Percentiles rank a stretch among this genome's conserved stretches.
Conservation (phyloP, 1,140 invertebrate species). For the Gonatopus flavifemur region DNA sequence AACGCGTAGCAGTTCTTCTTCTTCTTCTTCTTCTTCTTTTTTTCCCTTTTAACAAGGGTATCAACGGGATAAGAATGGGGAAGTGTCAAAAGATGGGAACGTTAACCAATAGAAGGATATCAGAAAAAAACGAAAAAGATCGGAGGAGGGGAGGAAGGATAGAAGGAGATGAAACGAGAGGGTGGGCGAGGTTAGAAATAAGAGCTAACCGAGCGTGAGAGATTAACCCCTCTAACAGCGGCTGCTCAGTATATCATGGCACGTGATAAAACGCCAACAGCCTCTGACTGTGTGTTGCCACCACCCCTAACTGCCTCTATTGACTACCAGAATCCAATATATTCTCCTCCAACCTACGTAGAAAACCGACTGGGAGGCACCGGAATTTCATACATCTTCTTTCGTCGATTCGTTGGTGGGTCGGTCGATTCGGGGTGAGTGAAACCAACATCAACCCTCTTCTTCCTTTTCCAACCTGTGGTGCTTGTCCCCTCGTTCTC, state of each 20-base stretch:
- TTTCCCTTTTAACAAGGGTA: no score
- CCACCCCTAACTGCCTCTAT: constrained; percentile 57
- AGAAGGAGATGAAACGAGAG: constrained; percentile 25
- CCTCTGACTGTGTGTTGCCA: constrained; percentile 51
- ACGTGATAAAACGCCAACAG: constrained; percentile 56
- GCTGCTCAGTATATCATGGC: constrained; percentile 58
- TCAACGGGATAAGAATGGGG: no score
- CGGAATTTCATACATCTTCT: constrained; percentile 59
- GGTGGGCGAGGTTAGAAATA: constrained; percentile 52
- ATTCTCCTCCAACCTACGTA: constrained; percentile 50
- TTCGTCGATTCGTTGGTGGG: constrained; percentile 37
- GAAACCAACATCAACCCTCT: constrained; percentile 28
- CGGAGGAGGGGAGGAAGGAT: constrained; percentile 1
- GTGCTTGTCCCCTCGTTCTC: constrained; percentile 10
- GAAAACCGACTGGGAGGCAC: constrained; percentile 55
- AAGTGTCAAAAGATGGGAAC: constrained; percentile 16
- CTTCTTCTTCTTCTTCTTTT: no score
- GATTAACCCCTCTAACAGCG: constrained; percentile 58
- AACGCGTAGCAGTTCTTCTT: no score
- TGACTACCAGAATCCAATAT: constrained; percentile 59
- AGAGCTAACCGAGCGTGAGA: constrained; percentile 59
- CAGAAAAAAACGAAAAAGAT: not conserved
- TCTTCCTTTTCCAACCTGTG: constrained; percentile 24
- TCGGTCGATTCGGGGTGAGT: no score
- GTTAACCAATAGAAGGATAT: constrained; percentile 20